These are phyloP conservation scores for Odontamblyopus rebecca DNA, from an alignment of 2,797 vertebrate species.

Conservation along the genomic window DNA sequence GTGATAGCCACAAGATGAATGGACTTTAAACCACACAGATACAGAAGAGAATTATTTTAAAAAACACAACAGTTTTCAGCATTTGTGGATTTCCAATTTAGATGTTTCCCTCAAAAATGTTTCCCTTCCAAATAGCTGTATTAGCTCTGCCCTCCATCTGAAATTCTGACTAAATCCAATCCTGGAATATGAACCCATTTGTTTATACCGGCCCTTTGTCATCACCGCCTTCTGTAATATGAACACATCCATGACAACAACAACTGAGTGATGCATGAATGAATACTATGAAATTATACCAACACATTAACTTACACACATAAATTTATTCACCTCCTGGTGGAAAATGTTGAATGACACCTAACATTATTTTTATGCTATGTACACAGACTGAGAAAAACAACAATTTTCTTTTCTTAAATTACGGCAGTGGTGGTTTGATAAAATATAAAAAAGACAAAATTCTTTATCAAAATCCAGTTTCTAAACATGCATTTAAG, in stretches of 20 bases:
- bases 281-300: background rate
- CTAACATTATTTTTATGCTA: conserved; percentile 65
- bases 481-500: conserved; percentile 84
- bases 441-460: conserved; percentile 83
- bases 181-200: no score
- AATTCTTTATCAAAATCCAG: conserved; percentile 81
- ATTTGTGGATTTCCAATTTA: no score
- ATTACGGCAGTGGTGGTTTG: conserved; percentile 67
- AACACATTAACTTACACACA: conserved; percentile 38
- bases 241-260: background rate
- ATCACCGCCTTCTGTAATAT: background rate
- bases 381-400: conserved; percentile 62
- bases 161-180: no score
- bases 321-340: conserved; percentile 72
- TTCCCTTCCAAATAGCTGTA: no score
- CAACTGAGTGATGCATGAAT: background rate
- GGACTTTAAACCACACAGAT: no score
- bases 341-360: conserved; percentile 74
- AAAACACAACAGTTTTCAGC: no score
- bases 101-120: no score
- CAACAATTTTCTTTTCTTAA: conserved; percentile 36
- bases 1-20: no score
- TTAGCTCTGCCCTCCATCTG: no score
- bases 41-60: no score
- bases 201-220: background rate